A percentile compares a stretch with the other conserved stretches of the same genome.
Evolutionary conservation across 2,797 vertebrate species (phyloP).

Genomic region (Pseudochirops cupreus): DNA sequence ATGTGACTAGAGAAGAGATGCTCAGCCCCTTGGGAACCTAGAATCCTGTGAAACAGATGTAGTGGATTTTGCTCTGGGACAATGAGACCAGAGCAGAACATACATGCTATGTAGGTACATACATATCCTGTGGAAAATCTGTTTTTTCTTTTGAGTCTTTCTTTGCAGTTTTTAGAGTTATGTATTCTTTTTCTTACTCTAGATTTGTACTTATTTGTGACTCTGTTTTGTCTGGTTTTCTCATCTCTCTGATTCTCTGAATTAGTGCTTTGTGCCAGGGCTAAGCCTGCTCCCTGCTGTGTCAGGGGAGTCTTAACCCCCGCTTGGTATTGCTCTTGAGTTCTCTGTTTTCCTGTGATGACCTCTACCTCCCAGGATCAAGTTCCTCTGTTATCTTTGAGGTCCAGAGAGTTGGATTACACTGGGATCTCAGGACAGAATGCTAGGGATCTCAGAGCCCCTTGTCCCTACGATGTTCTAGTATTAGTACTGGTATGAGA

Average conservation of each 20-base stretch:
- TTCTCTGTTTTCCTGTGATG: neutral
- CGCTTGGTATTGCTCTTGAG: neutral
- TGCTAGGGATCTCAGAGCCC: neutral
- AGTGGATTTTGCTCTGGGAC: neutral
- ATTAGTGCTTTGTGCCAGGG: neutral
- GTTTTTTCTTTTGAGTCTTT: neutral
- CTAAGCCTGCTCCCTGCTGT: neutral
- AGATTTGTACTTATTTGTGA: neutral
- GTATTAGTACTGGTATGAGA: neutral
- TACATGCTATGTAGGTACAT: neutral
- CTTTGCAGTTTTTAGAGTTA: neutral
- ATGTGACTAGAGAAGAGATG: neutral
- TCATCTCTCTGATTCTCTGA: neutral
- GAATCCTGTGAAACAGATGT: neutral
- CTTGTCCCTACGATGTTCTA: neutral
- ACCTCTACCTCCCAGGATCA: neutral
- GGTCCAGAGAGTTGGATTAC: neutral
- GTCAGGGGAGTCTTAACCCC: neutral
- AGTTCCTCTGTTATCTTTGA: neutral
- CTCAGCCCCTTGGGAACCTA: neutral
- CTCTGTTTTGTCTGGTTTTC: neutral
- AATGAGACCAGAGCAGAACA: neutral
- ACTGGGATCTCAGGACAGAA: neutral
- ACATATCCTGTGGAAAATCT: neutral
- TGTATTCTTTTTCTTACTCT: neutral